Conservation (phyloP, 1,140 invertebrate species). For the Musca vetustissima region DNA sequence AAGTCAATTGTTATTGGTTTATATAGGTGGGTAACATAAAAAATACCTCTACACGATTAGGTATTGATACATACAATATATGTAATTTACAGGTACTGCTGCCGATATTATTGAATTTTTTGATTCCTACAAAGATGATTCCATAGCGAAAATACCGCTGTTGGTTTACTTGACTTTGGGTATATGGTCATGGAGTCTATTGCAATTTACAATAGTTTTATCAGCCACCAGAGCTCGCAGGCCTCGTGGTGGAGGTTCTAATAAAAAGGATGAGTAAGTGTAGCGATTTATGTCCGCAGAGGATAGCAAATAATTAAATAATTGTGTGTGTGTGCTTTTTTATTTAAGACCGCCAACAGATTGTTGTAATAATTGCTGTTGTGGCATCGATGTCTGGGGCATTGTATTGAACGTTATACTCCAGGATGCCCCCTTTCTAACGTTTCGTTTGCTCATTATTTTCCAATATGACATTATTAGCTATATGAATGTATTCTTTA, state of each 20-base stretch:
- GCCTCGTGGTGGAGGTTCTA: conserved; percentile 46
- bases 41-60: background rate
- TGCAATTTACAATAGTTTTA: conserved; percentile 88
- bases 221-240: conserved; percentile 80
- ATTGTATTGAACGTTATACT: conserved; percentile 76
- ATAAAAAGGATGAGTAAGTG: conserved; percentile 47
- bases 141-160: conserved; percentile 71
- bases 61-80: background rate
- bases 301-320: background rate
- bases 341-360: conserved; percentile 44
- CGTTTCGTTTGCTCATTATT: conserved; percentile 80
- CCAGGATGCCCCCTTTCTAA: conserved; percentile 84
- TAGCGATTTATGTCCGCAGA: background rate
- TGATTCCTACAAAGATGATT: conserved; percentile 89
- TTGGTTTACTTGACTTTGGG: conserved; percentile 76
- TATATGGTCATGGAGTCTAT: conserved; percentile 86
- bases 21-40: conserved; percentile 63
- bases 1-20: conserved; percentile 85
- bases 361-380: conserved; percentile 64
- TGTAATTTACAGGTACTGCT: conserved; percentile 65
- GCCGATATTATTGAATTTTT: conserved; percentile 97
- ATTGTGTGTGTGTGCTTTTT: background rate
- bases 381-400: conserved; percentile 81
- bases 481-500: conserved; percentile 93
- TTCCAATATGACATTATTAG: conserved; percentile 83